These are phyloP conservation scores for Eupithecia exiguata DNA, from an alignment of 2,888 invertebrate genomes.

Conservation along the genomic window DNA sequence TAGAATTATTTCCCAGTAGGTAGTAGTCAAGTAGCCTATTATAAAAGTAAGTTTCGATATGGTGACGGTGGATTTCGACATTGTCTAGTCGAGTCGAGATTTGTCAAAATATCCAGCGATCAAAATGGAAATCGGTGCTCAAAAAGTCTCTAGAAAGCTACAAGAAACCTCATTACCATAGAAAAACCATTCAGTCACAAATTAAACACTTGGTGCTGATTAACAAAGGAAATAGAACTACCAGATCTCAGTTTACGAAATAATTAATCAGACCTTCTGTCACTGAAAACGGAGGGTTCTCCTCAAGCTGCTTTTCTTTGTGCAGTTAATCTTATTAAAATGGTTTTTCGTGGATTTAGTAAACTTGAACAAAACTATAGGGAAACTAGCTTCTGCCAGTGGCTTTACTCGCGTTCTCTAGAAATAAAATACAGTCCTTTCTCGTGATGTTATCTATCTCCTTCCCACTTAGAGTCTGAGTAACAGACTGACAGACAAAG, in stretches of 20 bases:
- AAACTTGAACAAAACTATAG: neutral
- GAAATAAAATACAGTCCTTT: neutral
- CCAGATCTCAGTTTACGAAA: conserved; percentile 30
- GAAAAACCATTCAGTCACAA: conserved; percentile 18
- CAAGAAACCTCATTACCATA: conserved; percentile 20
- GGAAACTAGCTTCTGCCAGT: neutral
- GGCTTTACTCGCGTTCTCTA: neutral
- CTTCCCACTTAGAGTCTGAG: too few species aligned
- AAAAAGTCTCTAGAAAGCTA: conserved; percentile 8
- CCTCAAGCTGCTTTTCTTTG: neutral
- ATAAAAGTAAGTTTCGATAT: too few species aligned
- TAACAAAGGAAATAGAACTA: conserved; percentile 19
- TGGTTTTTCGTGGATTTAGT: neutral
- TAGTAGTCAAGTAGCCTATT: too few species aligned
- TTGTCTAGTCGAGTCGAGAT: too few species aligned
- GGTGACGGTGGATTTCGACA: neutral
- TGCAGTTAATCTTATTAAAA: neutral
- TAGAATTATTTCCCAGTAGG: too few species aligned
- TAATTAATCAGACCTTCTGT: conserved; percentile 32
- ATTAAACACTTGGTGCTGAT: conserved; percentile 30
- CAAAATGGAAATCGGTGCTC: neutral
- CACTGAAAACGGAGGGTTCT: conserved; percentile 4
- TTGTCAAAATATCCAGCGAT: neutral
- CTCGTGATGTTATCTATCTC: neutral
- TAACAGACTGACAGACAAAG: neutral